Evolutionary conservation across 35 echinoderm and acorn worm genomes (phyloP).

Genomic region (Ophioderma brevispina): DNA sequence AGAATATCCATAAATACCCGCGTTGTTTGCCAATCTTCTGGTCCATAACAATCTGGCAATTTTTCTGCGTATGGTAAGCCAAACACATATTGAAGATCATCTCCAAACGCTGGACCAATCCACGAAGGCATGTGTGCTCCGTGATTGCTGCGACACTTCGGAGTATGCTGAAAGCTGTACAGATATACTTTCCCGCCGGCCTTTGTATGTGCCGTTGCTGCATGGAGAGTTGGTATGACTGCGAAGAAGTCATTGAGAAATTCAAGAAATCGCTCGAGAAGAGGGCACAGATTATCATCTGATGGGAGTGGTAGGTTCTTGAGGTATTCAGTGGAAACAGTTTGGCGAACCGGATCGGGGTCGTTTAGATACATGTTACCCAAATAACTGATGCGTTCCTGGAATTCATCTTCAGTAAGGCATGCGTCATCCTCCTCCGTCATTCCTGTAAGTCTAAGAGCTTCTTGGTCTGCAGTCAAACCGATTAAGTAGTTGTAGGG

Average conservation of each 20-base stretch:
- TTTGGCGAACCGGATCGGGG: background rate
- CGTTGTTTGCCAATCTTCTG: conserved; percentile 13
- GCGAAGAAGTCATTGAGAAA: conserved; percentile 9
- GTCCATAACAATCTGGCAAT: background rate
- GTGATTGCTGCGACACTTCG: background rate
- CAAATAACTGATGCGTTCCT: background rate
- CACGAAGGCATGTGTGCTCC: background rate
- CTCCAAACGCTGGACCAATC: conserved; percentile 2
- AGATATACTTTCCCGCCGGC: background rate
- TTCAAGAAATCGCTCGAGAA: background rate
- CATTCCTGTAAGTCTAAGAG: background rate
- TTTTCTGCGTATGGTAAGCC: conserved; percentile 20
- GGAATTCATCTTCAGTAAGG: background rate
- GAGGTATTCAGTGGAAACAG: background rate
- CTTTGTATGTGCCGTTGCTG: background rate
- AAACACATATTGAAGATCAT: conserved; percentile 44
- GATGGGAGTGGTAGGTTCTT: background rate
- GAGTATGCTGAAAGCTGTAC: conserved; percentile 21
- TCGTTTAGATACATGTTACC: background rate
- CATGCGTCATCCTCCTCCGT: background rate
- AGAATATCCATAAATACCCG: background rate
- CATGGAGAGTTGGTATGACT: background rate
- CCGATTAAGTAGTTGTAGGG: background rate
- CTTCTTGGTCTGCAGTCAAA: background rate
- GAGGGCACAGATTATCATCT: background rate